Evolutionary conservation across 2,888 invertebrate species (phyloP).

Genomic region (Drosophila greeni): DNA sequence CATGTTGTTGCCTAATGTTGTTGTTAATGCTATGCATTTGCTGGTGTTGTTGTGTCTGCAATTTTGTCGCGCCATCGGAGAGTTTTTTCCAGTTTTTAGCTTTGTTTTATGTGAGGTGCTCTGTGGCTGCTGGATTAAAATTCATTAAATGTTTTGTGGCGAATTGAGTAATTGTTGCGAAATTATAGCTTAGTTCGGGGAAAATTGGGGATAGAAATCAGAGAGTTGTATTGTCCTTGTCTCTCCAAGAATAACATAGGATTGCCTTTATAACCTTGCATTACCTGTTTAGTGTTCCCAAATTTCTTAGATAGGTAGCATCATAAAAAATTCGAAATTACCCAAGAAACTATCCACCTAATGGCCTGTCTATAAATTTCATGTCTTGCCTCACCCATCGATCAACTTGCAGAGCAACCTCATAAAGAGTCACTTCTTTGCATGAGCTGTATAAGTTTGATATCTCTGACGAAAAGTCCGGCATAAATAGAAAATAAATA

Average conservation of each 20-base stretch:
- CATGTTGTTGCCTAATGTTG: conserved; percentile 26
- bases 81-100: conserved; percentile 22
- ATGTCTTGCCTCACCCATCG: conserved; percentile 11
- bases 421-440: conserved; percentile 13
- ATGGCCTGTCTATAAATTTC: conserved; percentile 1
- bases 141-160: conserved; percentile 41
- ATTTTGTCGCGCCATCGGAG: conserved; percentile 36
- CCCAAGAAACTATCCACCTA: background rate
- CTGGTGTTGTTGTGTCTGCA: conserved; percentile 28
- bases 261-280: background rate
- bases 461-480: conserved; percentile 30
- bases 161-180: conserved; percentile 34
- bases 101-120: conserved; percentile 25
- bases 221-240: background rate
- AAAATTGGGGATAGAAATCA: background rate
- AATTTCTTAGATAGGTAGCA: background rate
- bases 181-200: conserved; percentile 14
- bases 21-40: conserved; percentile 27
- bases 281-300: background rate
- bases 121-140: conserved; percentile 36
- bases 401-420: conserved; percentile 9
- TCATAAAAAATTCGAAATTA: background rate
- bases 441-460: background rate
- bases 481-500: conserved; percentile 28
- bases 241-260: background rate